Percentiles rank a stretch among this genome's conserved stretches.
These are phyloP conservation scores for Limonius californicus DNA, from an alignment of 1,140 invertebrate species.

Conservation along the genomic window DNA sequence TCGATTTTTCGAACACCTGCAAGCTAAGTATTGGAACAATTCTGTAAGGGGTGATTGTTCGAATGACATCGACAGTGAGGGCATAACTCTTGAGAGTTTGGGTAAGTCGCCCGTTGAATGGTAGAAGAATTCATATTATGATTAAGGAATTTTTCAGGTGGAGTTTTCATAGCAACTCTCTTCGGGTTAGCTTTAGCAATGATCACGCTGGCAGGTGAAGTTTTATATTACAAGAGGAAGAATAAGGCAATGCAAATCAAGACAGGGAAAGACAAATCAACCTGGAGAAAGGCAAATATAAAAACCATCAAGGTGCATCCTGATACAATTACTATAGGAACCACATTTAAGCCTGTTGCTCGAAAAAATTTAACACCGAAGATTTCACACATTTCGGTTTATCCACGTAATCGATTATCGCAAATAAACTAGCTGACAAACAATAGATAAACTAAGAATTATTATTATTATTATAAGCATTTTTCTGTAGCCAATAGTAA, in stretches of 20 bases:
- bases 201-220: slow-evolving; percentile 74
- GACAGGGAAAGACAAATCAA: slow-evolving; percentile 18
- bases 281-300: slow-evolving; percentile 21
- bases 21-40: slow-evolving; percentile 79
- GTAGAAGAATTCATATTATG: too few species aligned
- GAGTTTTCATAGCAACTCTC: slow-evolving; percentile 84
- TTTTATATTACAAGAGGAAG: slow-evolving; percentile 73
- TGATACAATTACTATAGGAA: slow-evolving; percentile 46
- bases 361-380: slow-evolving; percentile 40
- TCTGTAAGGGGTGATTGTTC: slow-evolving; percentile 64
- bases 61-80: slow-evolving; percentile 75
- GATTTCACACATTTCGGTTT: slow-evolving; percentile 53
- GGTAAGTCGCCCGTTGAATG: too few species aligned
- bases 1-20: slow-evolving; percentile 73
- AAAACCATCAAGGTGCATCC: slow-evolving; percentile 18
- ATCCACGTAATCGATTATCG: slow-evolving; percentile 42
- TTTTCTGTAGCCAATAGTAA: too few species aligned
- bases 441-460: too few species aligned
- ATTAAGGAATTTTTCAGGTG: slow-evolving; percentile 59
- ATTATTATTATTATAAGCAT: too few species aligned
- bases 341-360: slow-evolving; percentile 48
- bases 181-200: slow-evolving; percentile 79
- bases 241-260: slow-evolving; percentile 42
- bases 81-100: slow-evolving; percentile 82
- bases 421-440: background rate